Base-by-base conservation (phyloP, 2,888 invertebrate genomes). In the Nomada hirtipes region DNA sequence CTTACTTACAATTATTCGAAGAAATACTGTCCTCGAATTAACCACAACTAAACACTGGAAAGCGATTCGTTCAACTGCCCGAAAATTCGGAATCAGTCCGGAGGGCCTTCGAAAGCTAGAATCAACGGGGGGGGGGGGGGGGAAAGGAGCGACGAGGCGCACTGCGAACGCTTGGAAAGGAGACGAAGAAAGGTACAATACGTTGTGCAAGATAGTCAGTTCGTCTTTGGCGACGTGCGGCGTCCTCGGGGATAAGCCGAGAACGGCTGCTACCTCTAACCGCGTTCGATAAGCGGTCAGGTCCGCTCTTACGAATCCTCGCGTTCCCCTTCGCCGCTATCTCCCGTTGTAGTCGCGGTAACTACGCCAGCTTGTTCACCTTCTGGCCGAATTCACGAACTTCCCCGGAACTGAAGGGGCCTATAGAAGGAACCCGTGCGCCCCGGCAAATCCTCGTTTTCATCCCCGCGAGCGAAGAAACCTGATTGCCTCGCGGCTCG, bases 271-370 rank as follows among this genome's bases (percentile, higher is more conserved):
- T 82, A 80, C 79, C 79, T 82, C 84, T 83, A 88, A 89, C 88
- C 88, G 87, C 88, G 88, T 89, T 88, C 89, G 88, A 88, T 88
- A 88, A 88, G 88, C 88, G 88, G 89, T 87, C 83, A 77, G 89
- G 86, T 89, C 86, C 76, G 82, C 81, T 82, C 86, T 86, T 78
- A 84, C 86, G 87, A 81, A 83, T 80, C 72, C 83, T 77, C 52
- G 52, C 70, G 67, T 64, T 60, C 61, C 63, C 71, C 23, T 44
- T 9, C 60, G 13, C 50, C 59, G 9, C 64, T 61, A 76, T 83
- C 84, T 63, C 68, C 71, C 79, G 75, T 42, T 69, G 55, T 79
- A 74, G 29, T 61, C 79, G 65, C 65, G 65, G 70, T 63, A 83
- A 84, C 86, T 79, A 77, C 84, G 65, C 15, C 29, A 61, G 70